Evolutionary conservation across 92 coral and sea anemone species (phyloP).

Genomic region (Phymanthus crucifer): DNA sequence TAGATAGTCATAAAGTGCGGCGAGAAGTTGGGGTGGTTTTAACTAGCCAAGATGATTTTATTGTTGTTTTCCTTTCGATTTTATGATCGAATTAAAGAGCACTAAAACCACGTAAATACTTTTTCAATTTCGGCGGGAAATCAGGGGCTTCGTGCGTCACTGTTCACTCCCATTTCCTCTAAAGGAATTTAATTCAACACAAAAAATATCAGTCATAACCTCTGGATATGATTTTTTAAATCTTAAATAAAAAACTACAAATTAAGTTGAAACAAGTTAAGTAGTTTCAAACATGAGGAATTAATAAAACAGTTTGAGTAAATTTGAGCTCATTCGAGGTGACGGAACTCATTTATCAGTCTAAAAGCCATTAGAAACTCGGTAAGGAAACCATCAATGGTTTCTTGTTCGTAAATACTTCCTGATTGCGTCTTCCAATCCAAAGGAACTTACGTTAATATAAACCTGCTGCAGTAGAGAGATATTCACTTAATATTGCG

Average conservation of each 20-base stretch:
- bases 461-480: background rate
- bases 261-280: background rate
- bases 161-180: background rate
- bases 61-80: background rate
- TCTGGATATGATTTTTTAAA: background rate
- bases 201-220: background rate
- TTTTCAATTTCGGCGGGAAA: background rate
- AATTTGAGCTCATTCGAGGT: background rate
- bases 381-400: conserved; percentile 1
- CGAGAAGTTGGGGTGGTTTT: background rate
- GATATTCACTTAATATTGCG: background rate
- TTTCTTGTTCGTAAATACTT: background rate
- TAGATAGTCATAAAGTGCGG: background rate
- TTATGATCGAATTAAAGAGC: conserved; percentile 8
- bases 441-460: background rate
- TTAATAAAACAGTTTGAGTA: background rate
- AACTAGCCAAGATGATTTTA: background rate
- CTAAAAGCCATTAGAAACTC: background rate
- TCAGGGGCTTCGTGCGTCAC: conserved; percentile 2
- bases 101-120: background rate
- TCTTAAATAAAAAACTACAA: background rate
- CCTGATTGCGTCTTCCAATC: background rate
- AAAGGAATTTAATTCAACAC: background rate
- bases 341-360: background rate
- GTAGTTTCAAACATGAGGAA: background rate